Percentiles rank a stretch among this genome's conserved stretches.
These are phyloP conservation scores for Euleptes europaea DNA, from an alignment of 2,113 vertebrate species.

Conservation along the genomic window DNA sequence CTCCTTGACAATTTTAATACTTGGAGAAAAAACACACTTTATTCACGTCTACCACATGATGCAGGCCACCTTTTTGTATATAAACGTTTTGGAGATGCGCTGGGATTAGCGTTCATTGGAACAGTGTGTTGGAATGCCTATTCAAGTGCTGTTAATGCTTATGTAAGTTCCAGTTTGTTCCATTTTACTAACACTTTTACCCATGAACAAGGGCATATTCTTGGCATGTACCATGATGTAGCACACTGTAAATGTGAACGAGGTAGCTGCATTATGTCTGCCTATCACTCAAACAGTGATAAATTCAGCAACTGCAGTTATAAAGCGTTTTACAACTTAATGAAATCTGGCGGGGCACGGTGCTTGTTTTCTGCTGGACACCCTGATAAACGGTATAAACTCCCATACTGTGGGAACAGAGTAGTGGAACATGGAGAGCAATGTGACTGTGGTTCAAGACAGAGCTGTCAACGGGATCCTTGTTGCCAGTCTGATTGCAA, in stretches of 20 bases:
- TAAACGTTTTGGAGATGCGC: neutral
- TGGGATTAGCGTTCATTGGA: constrained; percentile 18
- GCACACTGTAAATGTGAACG: constrained; percentile 30
- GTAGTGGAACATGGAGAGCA: constrained; percentile 59
- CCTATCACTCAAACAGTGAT: neutral
- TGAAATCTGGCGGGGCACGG: fast-evolving
- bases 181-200: constrained; percentile 28
- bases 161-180: neutral
- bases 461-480: constrained; percentile 55
- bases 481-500: constrained; percentile 66
- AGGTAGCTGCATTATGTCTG: constrained; percentile 36
- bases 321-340: constrained; percentile 17
- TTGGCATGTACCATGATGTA: constrained; percentile 51
- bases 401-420: constrained; percentile 64
- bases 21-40: constrained; percentile 36
- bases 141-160: constrained; percentile 41
- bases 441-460: constrained; percentile 67
- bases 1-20: neutral
- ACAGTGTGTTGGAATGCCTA: constrained; percentile 10
- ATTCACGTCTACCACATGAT: constrained; percentile 39
- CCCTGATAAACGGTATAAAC: constrained; percentile 11
- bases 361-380: constrained; percentile 48
- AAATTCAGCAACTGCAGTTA: constrained; percentile 72
- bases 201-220: constrained; percentile 70
- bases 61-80: constrained; percentile 26